A percentile compares a stretch with the other conserved stretches of the same genome.
Evolutionary conservation across 2,113 vertebrate genomes (phyloP).

Genomic region (Carassius gibelio): DNA sequence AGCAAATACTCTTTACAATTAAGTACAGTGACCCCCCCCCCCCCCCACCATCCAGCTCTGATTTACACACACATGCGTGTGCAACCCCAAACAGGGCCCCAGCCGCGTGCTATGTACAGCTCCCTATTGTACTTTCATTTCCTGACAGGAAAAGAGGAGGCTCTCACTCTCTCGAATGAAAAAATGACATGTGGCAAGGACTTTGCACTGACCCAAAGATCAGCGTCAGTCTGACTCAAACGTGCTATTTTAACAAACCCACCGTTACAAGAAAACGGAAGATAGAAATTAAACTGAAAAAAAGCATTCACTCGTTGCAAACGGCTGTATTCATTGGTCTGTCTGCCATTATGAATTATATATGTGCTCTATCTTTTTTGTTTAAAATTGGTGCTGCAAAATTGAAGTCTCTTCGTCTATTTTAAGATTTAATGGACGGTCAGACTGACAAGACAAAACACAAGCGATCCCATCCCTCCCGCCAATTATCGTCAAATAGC

Average conservation of each 20-base stretch:
- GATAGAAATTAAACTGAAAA: conserved; percentile 32
- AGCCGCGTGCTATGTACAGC: conserved; percentile 47
- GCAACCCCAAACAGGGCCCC: conserved; percentile 35
- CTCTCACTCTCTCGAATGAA: conserved; percentile 35
- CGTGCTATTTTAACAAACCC: conserved; percentile 36
- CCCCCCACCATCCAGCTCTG: neutral
- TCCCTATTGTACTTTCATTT: conserved; percentile 64
- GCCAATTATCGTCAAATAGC: conserved; percentile 37
- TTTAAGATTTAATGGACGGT: conserved; percentile 42
- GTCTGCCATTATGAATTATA: conserved; percentile 37
- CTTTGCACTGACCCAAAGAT: conserved; percentile 28
- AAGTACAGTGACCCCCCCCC: conserved; percentile 1
- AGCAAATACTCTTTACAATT: conserved; percentile 6
- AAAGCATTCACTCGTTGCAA: conserved; percentile 18
- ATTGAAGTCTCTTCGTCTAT: conserved; percentile 38
- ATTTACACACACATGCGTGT: conserved; percentile 16
- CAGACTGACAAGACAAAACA: conserved; percentile 40
- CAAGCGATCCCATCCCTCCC: conserved; percentile 12
- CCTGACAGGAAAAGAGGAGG: conserved; percentile 64
- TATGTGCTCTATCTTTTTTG: neutral
- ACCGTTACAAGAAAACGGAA: conserved; percentile 34
- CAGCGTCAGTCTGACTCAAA: conserved; percentile 13
- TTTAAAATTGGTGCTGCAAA: conserved; percentile 8
- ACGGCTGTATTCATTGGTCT: neutral
- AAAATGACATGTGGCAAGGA: conserved; percentile 29